Percentiles rank a stretch among this genome's conserved stretches.
phyloP scores from a whole-genome alignment of 2,113 vertebrate species.

The Aspidoscelis tigris region DNA sequence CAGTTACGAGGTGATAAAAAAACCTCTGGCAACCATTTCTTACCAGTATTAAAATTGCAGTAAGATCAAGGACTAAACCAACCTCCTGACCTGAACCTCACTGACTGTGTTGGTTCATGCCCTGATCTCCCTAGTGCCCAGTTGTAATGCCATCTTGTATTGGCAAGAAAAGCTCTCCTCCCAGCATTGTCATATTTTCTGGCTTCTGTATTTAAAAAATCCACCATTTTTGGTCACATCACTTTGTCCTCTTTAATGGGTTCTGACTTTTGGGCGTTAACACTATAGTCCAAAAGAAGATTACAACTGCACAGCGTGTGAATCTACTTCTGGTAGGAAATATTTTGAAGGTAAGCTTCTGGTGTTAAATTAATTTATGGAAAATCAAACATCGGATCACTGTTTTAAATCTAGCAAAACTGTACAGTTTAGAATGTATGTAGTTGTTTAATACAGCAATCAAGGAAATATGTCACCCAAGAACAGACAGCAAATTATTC shows the following conservation, averaged over 20 bases:
- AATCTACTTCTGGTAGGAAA: not conserved
- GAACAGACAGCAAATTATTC: no score
- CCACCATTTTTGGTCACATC: not conserved
- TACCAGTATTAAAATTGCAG: no score
- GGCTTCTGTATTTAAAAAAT: no score
- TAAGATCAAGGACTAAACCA: no score
- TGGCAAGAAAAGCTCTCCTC: no score
- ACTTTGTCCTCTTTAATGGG: not conserved
- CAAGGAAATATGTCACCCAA: conserved; percentile 4
- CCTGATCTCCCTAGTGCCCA: no score
- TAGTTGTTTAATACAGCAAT: conserved; percentile 35
- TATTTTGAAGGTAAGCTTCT: conserved; percentile 13
- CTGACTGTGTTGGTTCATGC: no score
- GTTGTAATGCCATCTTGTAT: no score
- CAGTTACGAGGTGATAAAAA: no score
- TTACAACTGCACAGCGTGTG: not conserved
- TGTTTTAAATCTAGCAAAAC: not conserved
- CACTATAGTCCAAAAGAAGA: not conserved
- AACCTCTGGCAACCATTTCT: no score
- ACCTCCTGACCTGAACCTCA: no score
- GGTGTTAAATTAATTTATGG: not conserved
- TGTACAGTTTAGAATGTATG: conserved; percentile 16
- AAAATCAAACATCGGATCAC: conserved; percentile 6
- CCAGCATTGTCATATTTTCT: no score
- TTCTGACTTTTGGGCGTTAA: not conserved